Evolutionary conservation across 2,797 vertebrate species (phyloP).

Genomic region (Rhinichthys osculus): DNA sequence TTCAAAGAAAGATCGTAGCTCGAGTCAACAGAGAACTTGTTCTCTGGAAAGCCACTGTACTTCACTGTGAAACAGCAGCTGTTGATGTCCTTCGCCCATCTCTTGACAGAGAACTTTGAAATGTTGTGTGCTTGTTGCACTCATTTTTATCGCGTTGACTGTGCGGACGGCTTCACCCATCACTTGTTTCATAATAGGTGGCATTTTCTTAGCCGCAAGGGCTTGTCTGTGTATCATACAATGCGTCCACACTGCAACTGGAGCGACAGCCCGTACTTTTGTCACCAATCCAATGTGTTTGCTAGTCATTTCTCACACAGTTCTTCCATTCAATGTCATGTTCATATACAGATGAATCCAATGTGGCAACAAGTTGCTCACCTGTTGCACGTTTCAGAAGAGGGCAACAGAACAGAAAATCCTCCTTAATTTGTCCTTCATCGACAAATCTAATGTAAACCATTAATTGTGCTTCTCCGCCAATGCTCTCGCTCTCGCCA

Average conservation of each 20-base stretch:
- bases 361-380: neutral
- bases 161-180: neutral
- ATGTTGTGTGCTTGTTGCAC: neutral
- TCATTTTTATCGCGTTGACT: neutral
- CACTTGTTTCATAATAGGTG: neutral
- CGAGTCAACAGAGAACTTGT: neutral
- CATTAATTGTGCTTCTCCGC: neutral
- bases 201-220: neutral
- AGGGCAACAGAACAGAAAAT: neutral
- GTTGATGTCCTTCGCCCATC: neutral
- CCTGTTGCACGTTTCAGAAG: neutral
- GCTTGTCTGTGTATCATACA: neutral
- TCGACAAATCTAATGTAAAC: neutral
- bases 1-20: neutral
- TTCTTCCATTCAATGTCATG: constrained; percentile 4
- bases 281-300: neutral
- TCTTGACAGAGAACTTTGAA: constrained; percentile 10
- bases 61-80: neutral
- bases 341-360: neutral
- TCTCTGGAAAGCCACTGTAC: neutral
- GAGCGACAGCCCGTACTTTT: neutral
- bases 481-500: neutral
- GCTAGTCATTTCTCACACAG: neutral
- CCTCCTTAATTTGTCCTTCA: neutral
- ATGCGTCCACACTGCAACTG: neutral